Percentiles rank a stretch among this genome's conserved stretches.
Evolutionary conservation across 2,113 vertebrate species (phyloP).

Genomic region (Furnarius figulus): DNA sequence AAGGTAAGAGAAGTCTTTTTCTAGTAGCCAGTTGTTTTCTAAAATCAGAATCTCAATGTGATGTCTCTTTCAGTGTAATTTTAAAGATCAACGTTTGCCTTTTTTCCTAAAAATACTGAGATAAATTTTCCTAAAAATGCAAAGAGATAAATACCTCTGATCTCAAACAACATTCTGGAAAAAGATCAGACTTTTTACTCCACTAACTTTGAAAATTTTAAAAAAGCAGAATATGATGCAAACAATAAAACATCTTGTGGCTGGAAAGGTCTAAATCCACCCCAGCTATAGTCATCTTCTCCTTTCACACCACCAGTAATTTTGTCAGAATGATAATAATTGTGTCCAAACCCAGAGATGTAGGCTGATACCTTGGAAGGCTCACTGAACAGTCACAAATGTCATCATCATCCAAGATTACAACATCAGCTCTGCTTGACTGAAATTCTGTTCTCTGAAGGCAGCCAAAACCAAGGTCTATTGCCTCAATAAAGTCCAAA

Average conservation of each 20-base stretch:
- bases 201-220: background rate
- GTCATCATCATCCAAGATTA: background rate
- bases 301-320: background rate
- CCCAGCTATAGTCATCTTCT: background rate
- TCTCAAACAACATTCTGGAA: background rate
- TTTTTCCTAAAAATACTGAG: background rate
- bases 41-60: background rate
- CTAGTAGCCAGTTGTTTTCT: background rate
- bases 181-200: background rate
- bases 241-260: background rate
- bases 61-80: background rate
- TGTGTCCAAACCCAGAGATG: background rate
- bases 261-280: background rate
- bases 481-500: background rate
- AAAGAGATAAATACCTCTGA: background rate
- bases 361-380: background rate
- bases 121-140: background rate
- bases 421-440: background rate
- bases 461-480: background rate
- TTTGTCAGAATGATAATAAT: background rate
- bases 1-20: background rate
- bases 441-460: constrained; percentile 16
- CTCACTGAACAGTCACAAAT: constrained; percentile 20
- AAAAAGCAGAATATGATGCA: background rate
- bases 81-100: background rate